phyloP scores from a whole-genome alignment of 2,797 vertebrate species.

The Spheniscus humboldti region DNA sequence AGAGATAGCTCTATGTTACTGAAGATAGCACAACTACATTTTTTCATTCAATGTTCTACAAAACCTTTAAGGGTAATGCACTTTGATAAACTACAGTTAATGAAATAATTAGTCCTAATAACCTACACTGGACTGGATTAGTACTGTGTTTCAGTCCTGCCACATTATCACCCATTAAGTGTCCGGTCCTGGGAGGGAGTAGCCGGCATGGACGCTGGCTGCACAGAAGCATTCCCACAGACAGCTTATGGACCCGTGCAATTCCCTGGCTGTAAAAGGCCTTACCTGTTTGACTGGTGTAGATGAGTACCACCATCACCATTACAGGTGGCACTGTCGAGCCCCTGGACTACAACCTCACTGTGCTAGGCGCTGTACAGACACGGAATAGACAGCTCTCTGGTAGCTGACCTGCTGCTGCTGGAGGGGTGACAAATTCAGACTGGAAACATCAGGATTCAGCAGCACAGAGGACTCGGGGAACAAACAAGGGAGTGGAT shows the following conservation, averaged over 20 bases:
- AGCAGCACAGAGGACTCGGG: neutral
- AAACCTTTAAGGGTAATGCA: neutral
- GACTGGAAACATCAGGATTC: neutral
- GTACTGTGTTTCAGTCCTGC: neutral
- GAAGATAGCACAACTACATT: neutral
- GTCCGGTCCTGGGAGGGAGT: neutral
- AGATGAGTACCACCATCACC: neutral
- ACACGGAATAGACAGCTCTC: neutral
- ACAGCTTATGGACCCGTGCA: neutral
- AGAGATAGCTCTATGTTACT: neutral
- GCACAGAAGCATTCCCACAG: neutral
- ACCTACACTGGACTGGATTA: neutral
- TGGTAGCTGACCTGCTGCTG: neutral
- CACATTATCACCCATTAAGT: neutral
- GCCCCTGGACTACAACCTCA: neutral
- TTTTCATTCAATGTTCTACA: neutral
- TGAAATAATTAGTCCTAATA: constrained; percentile 10
- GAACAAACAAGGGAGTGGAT: neutral
- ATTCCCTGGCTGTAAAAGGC: neutral
- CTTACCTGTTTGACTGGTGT: neutral
- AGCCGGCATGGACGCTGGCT: neutral
- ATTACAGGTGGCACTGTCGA: neutral
- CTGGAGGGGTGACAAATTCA: neutral
- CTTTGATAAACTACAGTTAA: constrained; percentile 13
- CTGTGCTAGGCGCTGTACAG: neutral